These are phyloP conservation scores for Drosophila obscura DNA, from an alignment of 1,140 invertebrate species.

Conservation along the genomic window DNA sequence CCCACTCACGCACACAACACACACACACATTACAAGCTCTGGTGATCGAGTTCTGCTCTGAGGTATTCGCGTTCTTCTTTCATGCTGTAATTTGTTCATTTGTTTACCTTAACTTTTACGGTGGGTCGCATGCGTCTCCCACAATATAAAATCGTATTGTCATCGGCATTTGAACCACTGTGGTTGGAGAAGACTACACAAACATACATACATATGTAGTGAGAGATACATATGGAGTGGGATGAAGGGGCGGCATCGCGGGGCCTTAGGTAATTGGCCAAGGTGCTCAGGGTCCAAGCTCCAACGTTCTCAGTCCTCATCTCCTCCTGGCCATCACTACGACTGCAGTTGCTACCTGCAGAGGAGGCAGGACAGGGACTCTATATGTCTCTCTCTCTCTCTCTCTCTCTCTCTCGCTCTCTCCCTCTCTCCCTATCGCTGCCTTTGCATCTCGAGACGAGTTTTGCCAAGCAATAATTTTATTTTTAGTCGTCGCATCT, in stretches of 20 bases:
- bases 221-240: neutral
- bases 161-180: no score
- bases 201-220: no score
- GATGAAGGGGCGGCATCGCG: slow-evolving; percentile 5
- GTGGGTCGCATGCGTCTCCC: no score
- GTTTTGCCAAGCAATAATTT: slow-evolving; percentile 76
- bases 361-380: slow-evolving; percentile 16
- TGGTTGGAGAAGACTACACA: neutral
- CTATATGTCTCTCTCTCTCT: slow-evolving; percentile 40
- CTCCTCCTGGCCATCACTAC: slow-evolving; percentile 6
- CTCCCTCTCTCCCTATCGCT: slow-evolving; percentile 71
- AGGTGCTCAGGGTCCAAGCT: slow-evolving; percentile 45
- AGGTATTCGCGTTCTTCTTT: no score
- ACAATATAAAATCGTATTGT: no score
- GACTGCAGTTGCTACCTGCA: slow-evolving; percentile 47
- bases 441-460: slow-evolving; percentile 76
- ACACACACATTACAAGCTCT: no score
- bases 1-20: no score
- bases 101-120: no score
- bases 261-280: slow-evolving; percentile 48
- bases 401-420: slow-evolving; percentile 61
- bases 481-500: slow-evolving; percentile 73
- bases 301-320: neutral
- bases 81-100: neutral
- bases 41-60: no score